Conservation (phyloP, 2,888 invertebrate genomes). For the Scelioninae gen. 1 region DNA sequence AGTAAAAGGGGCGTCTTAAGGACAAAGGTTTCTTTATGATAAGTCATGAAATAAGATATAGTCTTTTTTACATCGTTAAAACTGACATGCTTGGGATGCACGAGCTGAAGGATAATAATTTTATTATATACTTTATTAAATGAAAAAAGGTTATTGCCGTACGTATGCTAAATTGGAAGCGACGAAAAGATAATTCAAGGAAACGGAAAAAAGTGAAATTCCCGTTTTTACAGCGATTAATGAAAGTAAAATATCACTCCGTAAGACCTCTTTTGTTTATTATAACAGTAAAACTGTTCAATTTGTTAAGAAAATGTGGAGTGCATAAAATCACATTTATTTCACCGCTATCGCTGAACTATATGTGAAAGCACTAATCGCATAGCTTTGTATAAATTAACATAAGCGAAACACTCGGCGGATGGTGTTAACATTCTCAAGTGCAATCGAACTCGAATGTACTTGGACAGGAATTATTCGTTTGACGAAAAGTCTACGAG, state of each 20-base stretch:
- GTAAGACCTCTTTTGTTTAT: background rate
- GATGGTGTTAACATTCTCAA: background rate
- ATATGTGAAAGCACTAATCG: background rate
- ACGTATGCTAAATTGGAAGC: background rate
- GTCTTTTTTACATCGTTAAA: conserved; percentile 22
- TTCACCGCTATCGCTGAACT: background rate
- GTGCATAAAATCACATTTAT: conserved; percentile 7
- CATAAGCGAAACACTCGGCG: conserved; percentile 23
- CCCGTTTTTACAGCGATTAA: background rate
- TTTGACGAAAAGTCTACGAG: background rate
- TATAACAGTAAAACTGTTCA: background rate
- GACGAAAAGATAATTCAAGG: background rate
- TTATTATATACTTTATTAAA: conserved; percentile 8
- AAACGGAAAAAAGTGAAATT: background rate
- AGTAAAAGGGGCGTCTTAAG: conserved; percentile 23
- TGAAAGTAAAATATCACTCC: background rate
- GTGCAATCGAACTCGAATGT: conserved; percentile 10
- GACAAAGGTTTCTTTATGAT: conserved; percentile 37
- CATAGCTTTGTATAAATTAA: conserved; percentile 11
- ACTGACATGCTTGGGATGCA: background rate
- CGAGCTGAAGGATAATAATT: conserved; percentile 5
- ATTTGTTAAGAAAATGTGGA: conserved; percentile 4
- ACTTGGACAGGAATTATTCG: background rate
- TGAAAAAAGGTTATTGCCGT: conserved; percentile 5
- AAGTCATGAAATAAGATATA: conserved; percentile 28